These are phyloP conservation scores for Pongo abelii DNA, from an alignment of 2,113 vertebrate species.

Conservation along the genomic window DNA sequence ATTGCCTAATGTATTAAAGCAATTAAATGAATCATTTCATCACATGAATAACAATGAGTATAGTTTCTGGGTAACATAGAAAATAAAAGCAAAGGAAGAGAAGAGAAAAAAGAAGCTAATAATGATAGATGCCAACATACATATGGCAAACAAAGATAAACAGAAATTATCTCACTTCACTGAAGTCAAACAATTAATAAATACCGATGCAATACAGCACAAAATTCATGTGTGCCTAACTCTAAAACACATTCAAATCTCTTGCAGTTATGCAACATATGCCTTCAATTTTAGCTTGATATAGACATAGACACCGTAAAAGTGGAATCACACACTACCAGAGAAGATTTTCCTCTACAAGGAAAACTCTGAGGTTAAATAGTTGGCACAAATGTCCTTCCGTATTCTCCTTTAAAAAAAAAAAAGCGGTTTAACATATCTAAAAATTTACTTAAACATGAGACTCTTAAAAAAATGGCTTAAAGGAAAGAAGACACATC, in stretches of 20 bases:
- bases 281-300: neutral
- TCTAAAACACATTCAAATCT: neutral
- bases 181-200: neutral
- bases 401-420: neutral
- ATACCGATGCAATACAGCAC: neutral
- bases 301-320: neutral
- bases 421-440: too few relatives aligned
- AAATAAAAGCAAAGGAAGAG: constrained; percentile 54
- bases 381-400: neutral
- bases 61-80: constrained; percentile 69
- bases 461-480: neutral
- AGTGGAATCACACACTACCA: neutral
- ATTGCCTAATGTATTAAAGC: constrained; percentile 76
- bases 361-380: neutral
- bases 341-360: neutral
- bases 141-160: neutral
- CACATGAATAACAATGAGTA: constrained; percentile 75
- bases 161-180: neutral
- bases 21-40: constrained; percentile 76
- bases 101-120: neutral
- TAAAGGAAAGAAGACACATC: neutral
- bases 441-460: neutral
- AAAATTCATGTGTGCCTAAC: neutral
- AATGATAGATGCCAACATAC: neutral
- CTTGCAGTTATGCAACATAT: neutral